phyloP scores from a whole-genome alignment of 2,888 invertebrate species.

The Serripes groenlandicus region DNA sequence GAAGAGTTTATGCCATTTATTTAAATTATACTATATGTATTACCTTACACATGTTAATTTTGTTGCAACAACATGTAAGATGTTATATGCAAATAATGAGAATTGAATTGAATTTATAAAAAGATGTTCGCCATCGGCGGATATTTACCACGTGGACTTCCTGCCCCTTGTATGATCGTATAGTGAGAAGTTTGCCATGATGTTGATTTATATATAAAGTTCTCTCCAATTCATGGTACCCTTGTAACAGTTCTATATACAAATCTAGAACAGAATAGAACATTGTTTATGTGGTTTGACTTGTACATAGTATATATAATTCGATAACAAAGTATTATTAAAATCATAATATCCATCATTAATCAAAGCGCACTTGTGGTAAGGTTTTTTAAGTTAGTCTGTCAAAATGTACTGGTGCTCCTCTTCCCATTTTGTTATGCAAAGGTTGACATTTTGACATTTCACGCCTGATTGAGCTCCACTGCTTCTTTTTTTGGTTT shows the following conservation, averaged over 20 bases:
- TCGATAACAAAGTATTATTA: neutral
- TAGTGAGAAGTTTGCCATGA: slow-evolving; percentile 10
- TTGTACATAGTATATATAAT: neutral
- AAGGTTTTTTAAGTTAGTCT: neutral
- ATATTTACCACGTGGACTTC: slow-evolving; percentile 21
- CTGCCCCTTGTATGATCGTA: slow-evolving; percentile 10
- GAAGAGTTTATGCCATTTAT: no score
- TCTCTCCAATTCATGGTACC: slow-evolving; percentile 63
- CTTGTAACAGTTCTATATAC: slow-evolving; percentile 60
- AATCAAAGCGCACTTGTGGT: neutral
- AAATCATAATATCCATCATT: neutral
- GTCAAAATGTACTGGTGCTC: no score
- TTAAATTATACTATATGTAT: no score
- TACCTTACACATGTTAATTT: no score
- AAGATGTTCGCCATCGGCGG: no score
- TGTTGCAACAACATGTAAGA: no score
- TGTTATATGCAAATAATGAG: no score
- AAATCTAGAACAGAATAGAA: slow-evolving; percentile 41
- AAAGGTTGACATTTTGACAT: no score
- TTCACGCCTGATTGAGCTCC: no score
- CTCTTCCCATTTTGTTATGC: no score
- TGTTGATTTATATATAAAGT: slow-evolving; percentile 35
- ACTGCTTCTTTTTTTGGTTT: no score
- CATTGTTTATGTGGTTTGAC: neutral
- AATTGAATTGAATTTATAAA: no score